Evolutionary conservation across 2,888 invertebrate species (phyloP).

Genomic region (Apotomis capreana): DNA sequence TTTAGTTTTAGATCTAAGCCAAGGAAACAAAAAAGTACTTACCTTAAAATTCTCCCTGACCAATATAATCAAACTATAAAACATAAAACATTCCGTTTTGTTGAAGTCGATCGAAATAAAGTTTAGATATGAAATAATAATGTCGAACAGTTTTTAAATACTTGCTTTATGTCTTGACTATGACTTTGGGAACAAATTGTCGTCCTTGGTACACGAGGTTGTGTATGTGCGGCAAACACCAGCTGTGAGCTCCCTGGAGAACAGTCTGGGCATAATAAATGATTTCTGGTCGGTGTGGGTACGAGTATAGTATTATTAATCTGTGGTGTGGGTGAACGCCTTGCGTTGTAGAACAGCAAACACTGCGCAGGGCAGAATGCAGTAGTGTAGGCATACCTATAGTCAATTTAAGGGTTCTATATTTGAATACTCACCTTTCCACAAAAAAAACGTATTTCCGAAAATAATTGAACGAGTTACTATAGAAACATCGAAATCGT

Average conservation of each 20-base stretch:
- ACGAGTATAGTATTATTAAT: no score
- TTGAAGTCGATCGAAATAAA: no score
- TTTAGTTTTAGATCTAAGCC: no score
- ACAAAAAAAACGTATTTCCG: no score
- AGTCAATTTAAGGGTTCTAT: not conserved
- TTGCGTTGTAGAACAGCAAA: not conserved
- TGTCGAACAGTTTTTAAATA: not conserved
- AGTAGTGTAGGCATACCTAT: not conserved
- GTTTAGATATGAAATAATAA: no score
- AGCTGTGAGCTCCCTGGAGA: slow-evolving; percentile 3
- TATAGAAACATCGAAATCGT: no score
- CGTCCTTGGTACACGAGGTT: slow-evolving; percentile 26
- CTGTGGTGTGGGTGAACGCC: not conserved
- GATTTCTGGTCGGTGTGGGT: not conserved
- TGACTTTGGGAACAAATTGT: not conserved
- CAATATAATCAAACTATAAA: no score
- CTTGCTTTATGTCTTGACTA: not conserved
- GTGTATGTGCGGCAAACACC: slow-evolving; percentile 21
- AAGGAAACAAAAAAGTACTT: no score
- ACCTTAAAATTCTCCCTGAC: no score
- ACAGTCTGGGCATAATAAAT: slow-evolving; percentile 38
- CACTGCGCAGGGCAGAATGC: not conserved
- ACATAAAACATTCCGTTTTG: no score
- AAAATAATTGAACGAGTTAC: no score
- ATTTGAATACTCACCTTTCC: no score